These are phyloP conservation scores for Patella depressa DNA, from an alignment of 2,888 invertebrate genomes.

Conservation along the genomic window DNA sequence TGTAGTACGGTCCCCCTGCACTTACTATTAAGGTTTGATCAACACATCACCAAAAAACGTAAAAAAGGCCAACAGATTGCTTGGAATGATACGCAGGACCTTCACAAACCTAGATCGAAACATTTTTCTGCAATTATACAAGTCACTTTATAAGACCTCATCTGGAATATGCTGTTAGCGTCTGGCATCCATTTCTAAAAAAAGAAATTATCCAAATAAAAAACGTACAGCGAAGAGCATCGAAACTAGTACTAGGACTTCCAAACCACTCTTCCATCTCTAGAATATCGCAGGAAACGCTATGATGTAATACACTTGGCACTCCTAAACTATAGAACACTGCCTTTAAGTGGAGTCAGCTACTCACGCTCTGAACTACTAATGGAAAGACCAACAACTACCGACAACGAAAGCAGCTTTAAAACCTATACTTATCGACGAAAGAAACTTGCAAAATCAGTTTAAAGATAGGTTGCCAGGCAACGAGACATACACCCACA, in stretches of 20 bases:
- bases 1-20: too few relatives aligned
- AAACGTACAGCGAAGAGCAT: not conserved
- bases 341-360: too few relatives aligned
- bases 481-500: too few relatives aligned
- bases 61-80: not conserved
- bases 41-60: not conserved
- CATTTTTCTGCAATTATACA: not conserved
- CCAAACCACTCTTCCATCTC: not conserved
- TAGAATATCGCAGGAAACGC: not conserved
- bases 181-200: slow-evolving; percentile 11
- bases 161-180: slow-evolving; percentile 23
- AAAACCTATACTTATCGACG: too few relatives aligned
- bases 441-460: too few relatives aligned
- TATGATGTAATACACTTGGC: not conserved
- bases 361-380: too few relatives aligned
- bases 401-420: too few relatives aligned
- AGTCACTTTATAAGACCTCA: slow-evolving; percentile 7
- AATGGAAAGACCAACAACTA: too few relatives aligned
- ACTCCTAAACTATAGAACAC: too few relatives aligned
- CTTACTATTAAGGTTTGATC: not conserved
- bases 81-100: not conserved
- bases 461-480: too few relatives aligned
- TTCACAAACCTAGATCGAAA: not conserved
- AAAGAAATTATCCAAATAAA: slow-evolving; percentile 13
- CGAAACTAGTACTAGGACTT: not conserved